Evolutionary conservation across 2,888 invertebrate genomes (phyloP), one percentile per base, ranked within the genome.

Genomic region (Aromia moschata): DNA sequence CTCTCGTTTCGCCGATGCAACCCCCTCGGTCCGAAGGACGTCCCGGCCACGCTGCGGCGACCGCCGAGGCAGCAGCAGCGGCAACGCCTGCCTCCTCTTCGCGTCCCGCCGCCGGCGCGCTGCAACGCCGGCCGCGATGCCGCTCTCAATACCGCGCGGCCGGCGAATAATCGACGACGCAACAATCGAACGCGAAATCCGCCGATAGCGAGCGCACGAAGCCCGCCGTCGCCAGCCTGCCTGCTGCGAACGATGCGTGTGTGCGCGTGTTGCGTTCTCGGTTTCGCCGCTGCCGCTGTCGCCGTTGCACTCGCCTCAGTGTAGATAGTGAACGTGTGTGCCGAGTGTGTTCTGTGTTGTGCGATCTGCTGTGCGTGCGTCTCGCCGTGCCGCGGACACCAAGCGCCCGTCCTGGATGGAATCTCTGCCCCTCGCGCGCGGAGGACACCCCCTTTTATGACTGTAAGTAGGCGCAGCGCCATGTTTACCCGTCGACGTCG

Each of bases 141-240:
- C 57, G 25, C 58, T 58, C 36, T 49, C 56, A 44, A 47, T 47
- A 47, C 47, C 44, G 40, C 40, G n/a, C n/a, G n/a, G n/a, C n/a
- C n/a, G n/a, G n/a, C n/a, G n/a, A 40, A 58, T 56, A 58, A 61
- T 62, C 62, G 57, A n/a, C n/a, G n/a, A n/a, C n/a, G n/a, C n/a
- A 58, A 68, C 69, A 68, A 68, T 68, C 67, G 68, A 66, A 67
- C 65, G 70, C 70, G 69, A 70, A 68, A 60, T 68, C 64, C 56
- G 65, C 69, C 68, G 68, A 69, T 67, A 70, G 57, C 58, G 40
- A 15, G 20, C n/a, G n/a, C n/a, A n/a, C n/a, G n/a, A n/a, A n/a
- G n/a, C n/a, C n/a, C n/a, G n/a, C n/a, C n/a, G n/a, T n/a, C n/a
- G n/a, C n/a, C n/a, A n/a, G n/a, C n/a, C n/a, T n/a, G n/a, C n/a